Base-by-base conservation (phyloP, 2,113 vertebrate genomes). In the Hyaena hyaena region DNA sequence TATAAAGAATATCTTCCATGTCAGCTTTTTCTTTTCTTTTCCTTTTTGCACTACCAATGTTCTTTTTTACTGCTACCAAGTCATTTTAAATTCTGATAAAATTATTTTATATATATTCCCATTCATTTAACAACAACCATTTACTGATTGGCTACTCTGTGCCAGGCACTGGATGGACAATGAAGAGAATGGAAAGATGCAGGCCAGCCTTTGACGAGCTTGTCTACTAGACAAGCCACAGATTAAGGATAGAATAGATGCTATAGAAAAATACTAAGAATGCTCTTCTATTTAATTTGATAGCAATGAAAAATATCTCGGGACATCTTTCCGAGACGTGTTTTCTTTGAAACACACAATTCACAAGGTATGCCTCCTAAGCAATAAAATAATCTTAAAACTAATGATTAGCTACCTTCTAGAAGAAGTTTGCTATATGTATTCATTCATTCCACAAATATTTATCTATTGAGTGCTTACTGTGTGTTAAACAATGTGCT, bases 321-420 rank as follows among this genome's bases (percentile, higher is more conserved):
- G 31, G 55, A 86, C 24, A 93, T 8, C 31, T 39, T 92, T 33
- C 5, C 66, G 82, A 45, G 7, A 77, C 73, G 43, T 14, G 45
- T 90, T 55, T 76, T 95, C 58, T 93, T 95, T 91, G 82, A 95
- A 86, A 95, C 31, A 81, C 19, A 87, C 23, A 94, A 85, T 53
- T 77, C 43, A 90, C 5, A 83, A 91, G 10, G 24, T n/a, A 73
- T 19, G 28, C 12, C 4, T 84, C 35, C 19, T 76, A 81, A 92
- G 33, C 19, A 77, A 82, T 65, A 39, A 65, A 90, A 21, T 77
- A 58, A 55, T 88, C 43, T 83, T 61, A 48, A 89, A 86, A 66
- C n/a, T 74, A 43, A n/a, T 94, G 55, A 50, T 31, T 28, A 73
- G 24, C 53, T 5, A 91, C 28, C 0, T 19, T 88, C 15, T 77